These are phyloP conservation scores for Rhinoptilus africanus DNA, from an alignment of 2,113 vertebrate species.

Conservation along the genomic window DNA sequence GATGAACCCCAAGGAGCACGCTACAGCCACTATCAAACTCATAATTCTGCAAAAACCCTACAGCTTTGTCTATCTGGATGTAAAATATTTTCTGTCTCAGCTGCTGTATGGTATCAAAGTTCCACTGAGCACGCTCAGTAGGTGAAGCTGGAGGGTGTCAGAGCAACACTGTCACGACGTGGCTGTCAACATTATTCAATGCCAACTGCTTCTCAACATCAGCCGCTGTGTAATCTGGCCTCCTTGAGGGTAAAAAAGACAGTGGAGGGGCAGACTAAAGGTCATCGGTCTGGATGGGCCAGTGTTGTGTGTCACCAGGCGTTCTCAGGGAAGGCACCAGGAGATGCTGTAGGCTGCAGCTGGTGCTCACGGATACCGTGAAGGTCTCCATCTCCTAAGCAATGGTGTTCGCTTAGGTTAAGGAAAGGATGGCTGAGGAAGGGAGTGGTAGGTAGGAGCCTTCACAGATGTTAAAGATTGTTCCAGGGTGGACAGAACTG, in stretches of 20 bases:
- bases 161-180: fast-evolving
- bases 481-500: background rate
- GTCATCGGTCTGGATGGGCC: background rate
- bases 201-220: background rate
- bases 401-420: background rate
- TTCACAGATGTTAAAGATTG: background rate
- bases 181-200: background rate
- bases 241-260: background rate
- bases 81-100: background rate
- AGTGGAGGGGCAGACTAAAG: background rate
- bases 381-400: background rate
- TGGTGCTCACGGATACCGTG: background rate
- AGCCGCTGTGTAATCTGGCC: background rate
- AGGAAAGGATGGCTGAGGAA: background rate
- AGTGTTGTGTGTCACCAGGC: background rate
- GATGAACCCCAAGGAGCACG: background rate
- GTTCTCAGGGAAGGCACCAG: background rate
- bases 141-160: background rate
- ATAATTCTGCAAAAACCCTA: fast-evolving
- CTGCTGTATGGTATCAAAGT: background rate
- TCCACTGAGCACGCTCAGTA: background rate
- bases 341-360: background rate
- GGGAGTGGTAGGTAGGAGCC: background rate
- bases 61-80: background rate
- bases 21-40: background rate